Evolutionary conservation across 1,140 invertebrate genomes (phyloP).

Genomic region (Cyclargus thomasi): DNA sequence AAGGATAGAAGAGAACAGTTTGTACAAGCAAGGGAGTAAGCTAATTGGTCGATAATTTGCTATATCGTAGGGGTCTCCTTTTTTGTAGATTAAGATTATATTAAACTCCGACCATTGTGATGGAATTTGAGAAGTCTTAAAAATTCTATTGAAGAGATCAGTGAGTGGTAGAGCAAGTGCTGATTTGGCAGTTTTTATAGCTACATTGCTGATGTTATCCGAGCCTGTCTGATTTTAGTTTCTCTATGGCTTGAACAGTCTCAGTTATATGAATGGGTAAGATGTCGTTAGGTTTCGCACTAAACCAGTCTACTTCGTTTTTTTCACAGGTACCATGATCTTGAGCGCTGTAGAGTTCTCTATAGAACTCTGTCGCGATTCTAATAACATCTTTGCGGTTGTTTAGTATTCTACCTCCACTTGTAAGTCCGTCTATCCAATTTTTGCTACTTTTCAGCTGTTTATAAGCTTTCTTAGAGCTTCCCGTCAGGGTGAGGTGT

Average conservation of each 20-base stretch:
- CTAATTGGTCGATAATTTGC: constrained; percentile 20
- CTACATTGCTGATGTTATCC: not conserved
- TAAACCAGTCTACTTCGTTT: not conserved
- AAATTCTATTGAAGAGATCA: constrained; percentile 1
- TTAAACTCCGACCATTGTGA: not conserved
- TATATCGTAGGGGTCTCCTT: constrained; percentile 20
- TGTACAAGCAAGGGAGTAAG: constrained; percentile 19
- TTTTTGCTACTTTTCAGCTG: not conserved
- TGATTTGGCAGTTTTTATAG: not conserved
- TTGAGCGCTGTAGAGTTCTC: not conserved
- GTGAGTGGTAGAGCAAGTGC: not conserved
- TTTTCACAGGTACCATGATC: not conserved
- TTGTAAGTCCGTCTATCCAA: constrained; percentile 14
- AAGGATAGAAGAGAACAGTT: constrained; percentile 22
- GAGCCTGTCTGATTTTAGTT: constrained; percentile 2
- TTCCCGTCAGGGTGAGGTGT: not conserved
- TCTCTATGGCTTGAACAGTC: not conserved
- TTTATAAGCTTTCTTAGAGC: constrained; percentile 7
- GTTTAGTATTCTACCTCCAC: not conserved
- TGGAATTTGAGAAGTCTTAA: not conserved
- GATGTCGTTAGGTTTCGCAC: not conserved
- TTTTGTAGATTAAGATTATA: constrained; percentile 20
- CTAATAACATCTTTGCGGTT: not conserved
- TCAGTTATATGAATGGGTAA: not conserved
- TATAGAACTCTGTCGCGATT: not conserved